Conservation (phyloP, 2,888 invertebrate species). For the Ornithoptera priamus region DNA sequence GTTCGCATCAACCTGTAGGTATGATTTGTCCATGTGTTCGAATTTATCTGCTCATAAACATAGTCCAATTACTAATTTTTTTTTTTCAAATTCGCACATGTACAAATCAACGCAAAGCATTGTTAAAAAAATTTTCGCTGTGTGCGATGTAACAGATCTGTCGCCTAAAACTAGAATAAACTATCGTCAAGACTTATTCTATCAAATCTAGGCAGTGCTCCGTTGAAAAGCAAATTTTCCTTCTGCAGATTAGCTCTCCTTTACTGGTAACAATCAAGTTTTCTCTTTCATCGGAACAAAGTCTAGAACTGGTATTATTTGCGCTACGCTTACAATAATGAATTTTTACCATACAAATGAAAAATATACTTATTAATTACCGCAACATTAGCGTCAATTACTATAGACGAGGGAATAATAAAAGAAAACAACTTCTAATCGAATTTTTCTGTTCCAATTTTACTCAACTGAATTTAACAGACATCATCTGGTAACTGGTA, state of each 20-base stretch:
- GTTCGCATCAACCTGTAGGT: conserved; percentile 21
- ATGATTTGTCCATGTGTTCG: conserved; percentile 28
- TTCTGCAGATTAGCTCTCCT: conserved; percentile 1
- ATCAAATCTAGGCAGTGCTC: conserved; percentile 37
- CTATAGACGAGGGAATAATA: conserved; percentile 59
- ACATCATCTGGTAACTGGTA: conserved; percentile 74
- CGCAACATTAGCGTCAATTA: conserved; percentile 37
- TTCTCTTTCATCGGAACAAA: conserved; percentile 40
- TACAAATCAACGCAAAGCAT: conserved; percentile 62
- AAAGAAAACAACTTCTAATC: conserved; percentile 75
- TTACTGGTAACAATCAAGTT: conserved; percentile 11
- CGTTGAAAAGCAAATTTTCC: conserved; percentile 30
- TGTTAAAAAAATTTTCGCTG: conserved; percentile 53
- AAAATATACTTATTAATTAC: conserved; percentile 38
- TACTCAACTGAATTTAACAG: conserved; percentile 76
- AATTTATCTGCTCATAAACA: neutral
- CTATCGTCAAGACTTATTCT: conserved; percentile 65
- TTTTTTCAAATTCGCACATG: conserved; percentile 38
- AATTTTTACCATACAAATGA: conserved; percentile 42
- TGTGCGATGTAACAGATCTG: conserved; percentile 71
- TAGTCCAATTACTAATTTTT: neutral
- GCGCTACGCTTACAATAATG: conserved; percentile 64
- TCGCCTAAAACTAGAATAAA: conserved; percentile 67
- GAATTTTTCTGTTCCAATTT: conserved; percentile 69
- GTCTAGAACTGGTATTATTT: conserved; percentile 52